Conservation (phyloP, 2,888 invertebrate genomes). For the Agrochola circellaris region DNA sequence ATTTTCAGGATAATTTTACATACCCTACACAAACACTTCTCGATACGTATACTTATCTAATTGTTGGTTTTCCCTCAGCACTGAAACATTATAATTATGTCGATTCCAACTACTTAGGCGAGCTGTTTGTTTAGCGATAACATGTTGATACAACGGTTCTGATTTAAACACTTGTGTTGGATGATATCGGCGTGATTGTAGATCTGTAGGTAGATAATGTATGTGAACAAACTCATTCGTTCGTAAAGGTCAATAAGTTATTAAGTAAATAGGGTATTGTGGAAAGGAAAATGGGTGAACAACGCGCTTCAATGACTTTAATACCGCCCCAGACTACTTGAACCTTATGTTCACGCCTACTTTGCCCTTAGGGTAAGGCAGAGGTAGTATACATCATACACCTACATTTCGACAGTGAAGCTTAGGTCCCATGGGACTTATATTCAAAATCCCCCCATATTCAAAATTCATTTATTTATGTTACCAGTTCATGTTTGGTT, state of each 20-base stretch:
- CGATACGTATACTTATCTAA: constrained; percentile 36
- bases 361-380: neutral
- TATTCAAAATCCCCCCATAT: too few species aligned
- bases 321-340: neutral
- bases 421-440: neutral
- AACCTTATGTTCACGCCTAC: neutral
- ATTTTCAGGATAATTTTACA: neutral
- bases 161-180: constrained; percentile 72
- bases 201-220: neutral
- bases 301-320: neutral
- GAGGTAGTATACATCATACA: neutral
- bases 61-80: constrained; percentile 64
- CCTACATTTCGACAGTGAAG: neutral
- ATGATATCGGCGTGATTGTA: constrained; percentile 31
- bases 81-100: constrained; percentile 33
- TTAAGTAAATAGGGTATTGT: neutral
- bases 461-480: too few species aligned
- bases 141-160: constrained; percentile 69
- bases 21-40: neutral
- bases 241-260: constrained; percentile 9
- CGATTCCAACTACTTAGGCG: constrained; percentile 14
- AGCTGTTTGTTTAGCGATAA: constrained; percentile 67
- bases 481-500: too few species aligned
- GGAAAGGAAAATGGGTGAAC: neutral
- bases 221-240: constrained; percentile 7